These are phyloP conservation scores for Catharus ustulatus DNA, from an alignment of 2,797 vertebrate genomes.

Conservation along the genomic window DNA sequence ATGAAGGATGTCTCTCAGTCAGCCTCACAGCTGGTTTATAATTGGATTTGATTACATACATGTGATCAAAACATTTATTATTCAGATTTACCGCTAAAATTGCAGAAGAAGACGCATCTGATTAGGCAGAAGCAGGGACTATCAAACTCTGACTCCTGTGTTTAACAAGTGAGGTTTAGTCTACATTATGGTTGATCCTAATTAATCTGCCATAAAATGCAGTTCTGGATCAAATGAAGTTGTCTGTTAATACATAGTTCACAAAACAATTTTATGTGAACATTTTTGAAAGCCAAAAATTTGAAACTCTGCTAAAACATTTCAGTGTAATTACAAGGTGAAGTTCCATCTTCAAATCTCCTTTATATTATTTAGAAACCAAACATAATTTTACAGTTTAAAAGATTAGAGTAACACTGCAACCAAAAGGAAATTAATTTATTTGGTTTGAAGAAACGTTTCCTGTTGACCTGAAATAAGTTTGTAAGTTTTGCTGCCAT, in stretches of 20 bases:
- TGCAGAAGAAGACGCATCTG: background rate
- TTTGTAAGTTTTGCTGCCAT: background rate
- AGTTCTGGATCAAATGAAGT: background rate
- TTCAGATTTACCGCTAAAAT: background rate
- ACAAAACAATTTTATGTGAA: background rate
- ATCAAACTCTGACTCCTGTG: background rate
- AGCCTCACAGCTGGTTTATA: background rate
- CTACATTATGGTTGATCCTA: background rate
- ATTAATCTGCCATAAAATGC: background rate
- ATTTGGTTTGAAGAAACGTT: background rate
- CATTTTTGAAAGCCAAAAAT: background rate
- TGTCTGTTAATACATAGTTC: background rate
- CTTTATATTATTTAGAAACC: background rate
- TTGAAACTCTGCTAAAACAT: background rate
- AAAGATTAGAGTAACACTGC: background rate
- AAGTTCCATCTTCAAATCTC: background rate
- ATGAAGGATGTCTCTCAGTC: background rate
- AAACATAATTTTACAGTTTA: background rate
- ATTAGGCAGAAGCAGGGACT: background rate
- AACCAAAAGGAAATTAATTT: background rate
- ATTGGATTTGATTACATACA: background rate
- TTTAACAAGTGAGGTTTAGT: background rate
- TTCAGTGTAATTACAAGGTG: background rate
- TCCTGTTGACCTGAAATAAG: background rate
- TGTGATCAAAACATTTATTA: background rate